Conservation (phyloP, 2,113 vertebrate species). For the Scartelaos histophorus region DNA sequence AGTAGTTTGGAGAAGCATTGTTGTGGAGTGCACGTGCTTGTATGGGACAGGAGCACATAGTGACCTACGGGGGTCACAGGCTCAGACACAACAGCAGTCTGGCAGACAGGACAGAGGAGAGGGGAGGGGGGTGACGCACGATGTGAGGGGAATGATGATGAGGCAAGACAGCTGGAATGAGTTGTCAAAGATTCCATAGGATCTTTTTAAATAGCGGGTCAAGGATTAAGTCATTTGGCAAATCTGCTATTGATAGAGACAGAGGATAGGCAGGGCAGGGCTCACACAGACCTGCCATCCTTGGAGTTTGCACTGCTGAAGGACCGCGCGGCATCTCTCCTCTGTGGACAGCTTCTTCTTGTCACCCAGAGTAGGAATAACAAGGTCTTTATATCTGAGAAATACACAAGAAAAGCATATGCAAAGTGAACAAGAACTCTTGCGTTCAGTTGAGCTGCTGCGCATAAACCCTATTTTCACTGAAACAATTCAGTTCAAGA, state of each 20-base stretch:
- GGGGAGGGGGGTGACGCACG: conserved; percentile 17
- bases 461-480: conserved; percentile 16
- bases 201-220: conserved; percentile 57
- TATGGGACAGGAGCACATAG: conserved; percentile 42
- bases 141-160: conserved; percentile 68
- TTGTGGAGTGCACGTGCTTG: conserved; percentile 47
- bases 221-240: conserved; percentile 65
- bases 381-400: conserved; percentile 85
- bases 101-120: conserved; percentile 55
- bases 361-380: conserved; percentile 76
- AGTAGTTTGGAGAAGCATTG: conserved; percentile 44
- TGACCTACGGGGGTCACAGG: conserved; percentile 66
- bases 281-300: conserved; percentile 91
- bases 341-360: conserved; percentile 78
- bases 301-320: conserved; percentile 87
- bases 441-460: background rate
- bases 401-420: conserved; percentile 19
- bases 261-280: conserved; percentile 25
- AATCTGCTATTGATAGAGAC: conserved; percentile 59
- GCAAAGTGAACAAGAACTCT: conserved; percentile 12
- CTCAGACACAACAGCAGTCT: conserved; percentile 77
- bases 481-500: conserved; percentile 61
- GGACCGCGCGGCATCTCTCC: conserved; percentile 84
- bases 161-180: conserved; percentile 69
- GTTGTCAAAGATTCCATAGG: conserved; percentile 64